Conservation (phyloP, 2,113 vertebrate genomes). For the Aegithalos caudatus region DNA sequence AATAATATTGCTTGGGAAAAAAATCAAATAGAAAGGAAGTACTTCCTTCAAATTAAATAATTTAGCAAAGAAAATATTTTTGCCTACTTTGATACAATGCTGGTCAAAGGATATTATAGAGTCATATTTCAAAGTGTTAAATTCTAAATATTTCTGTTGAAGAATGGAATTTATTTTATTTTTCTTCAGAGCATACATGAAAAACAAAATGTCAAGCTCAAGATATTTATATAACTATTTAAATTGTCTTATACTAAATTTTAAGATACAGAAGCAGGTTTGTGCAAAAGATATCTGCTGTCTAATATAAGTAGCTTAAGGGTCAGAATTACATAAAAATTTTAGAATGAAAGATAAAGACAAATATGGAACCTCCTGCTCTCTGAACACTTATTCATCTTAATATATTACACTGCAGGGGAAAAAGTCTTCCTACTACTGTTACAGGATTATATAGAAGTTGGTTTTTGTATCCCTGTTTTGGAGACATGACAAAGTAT, state of each 20-base stretch:
- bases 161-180: background rate
- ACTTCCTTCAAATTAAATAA: background rate
- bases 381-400: background rate
- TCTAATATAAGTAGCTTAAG: background rate
- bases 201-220: background rate
- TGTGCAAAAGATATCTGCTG: background rate
- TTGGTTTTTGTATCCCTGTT: background rate
- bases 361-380: background rate
- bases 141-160: background rate
- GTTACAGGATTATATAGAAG: background rate
- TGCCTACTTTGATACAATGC: background rate
- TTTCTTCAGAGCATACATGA: background rate
- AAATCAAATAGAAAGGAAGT: background rate
- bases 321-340: background rate
- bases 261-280: background rate
- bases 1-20: background rate
- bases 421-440: background rate
- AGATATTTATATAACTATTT: background rate
- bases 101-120: background rate
- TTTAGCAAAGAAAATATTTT: fast-evolving
- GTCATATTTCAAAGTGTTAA: background rate
- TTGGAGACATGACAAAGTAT: background rate
- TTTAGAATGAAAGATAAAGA: background rate
- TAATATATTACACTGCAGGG: background rate
- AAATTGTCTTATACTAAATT: background rate